These are phyloP conservation scores for Takifugu rubripes DNA, from an alignment of 2,797 vertebrate genomes.

Conservation along the genomic window DNA sequence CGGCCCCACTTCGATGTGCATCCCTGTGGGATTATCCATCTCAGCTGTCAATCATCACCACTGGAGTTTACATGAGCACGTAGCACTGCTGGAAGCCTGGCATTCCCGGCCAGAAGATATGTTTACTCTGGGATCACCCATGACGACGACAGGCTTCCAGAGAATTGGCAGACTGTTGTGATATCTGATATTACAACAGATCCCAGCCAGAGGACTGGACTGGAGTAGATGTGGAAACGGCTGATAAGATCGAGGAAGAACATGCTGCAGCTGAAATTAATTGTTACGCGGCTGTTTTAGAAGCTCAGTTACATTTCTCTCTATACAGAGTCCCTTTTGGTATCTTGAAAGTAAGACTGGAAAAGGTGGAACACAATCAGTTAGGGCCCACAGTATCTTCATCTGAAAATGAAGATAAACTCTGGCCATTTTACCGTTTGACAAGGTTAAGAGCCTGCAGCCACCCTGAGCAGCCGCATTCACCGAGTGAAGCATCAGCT, in stretches of 20 bases:
- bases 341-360: constrained; percentile 16
- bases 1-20: constrained; percentile 30
- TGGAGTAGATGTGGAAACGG: constrained; percentile 25
- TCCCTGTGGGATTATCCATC: constrained; percentile 42
- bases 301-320: constrained; percentile 27
- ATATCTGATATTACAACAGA: constrained; percentile 53
- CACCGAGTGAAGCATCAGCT: no score
- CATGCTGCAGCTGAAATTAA: constrained; percentile 49
- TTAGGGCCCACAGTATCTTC: neutral
- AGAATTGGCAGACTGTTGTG: constrained; percentile 17
- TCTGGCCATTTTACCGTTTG: neutral
- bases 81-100: constrained; percentile 16
- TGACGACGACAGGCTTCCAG: constrained; percentile 50
- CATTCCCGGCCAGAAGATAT: constrained; percentile 20
- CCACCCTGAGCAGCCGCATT: neutral
- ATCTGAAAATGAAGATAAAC: neutral
- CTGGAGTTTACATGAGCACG: constrained; percentile 38
- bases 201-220: constrained; percentile 26
- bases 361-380: constrained; percentile 2
- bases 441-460: neutral
- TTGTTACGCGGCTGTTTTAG: constrained; percentile 29
- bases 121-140: constrained; percentile 37
- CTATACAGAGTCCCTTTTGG: constrained; percentile 23
- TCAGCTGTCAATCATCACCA: constrained; percentile 55
- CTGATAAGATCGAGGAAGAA: constrained; percentile 41